Evolutionary conservation across 2,888 invertebrate genomes (phyloP), one percentile per base, ranked within the genome.

Genomic region (Patella caerulea): DNA sequence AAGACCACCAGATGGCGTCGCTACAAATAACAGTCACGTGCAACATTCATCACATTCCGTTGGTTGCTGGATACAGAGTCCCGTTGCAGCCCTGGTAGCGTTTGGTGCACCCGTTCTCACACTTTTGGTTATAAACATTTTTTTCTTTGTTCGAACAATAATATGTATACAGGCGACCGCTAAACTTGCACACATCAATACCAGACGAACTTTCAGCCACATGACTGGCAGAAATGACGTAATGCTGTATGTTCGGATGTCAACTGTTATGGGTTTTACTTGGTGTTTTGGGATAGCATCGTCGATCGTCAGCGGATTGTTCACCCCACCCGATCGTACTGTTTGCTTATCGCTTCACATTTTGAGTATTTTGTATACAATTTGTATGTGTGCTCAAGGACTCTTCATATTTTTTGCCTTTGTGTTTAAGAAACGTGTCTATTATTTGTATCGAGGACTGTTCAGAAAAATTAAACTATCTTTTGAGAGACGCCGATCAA

Each of bases 251-350:
- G 80, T 89, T 75, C 85, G 86, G 54, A 89, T 89, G 88, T 88
- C 89, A 11, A 87, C 88, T 2, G 87, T 89, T 2, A 89, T 89
- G 89, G 89, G 89, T 7, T 89, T 89, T 75, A 89, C 88, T 2
- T 89, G 89, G 89, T 80, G 87, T n/a, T 86, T 89, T 72, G 89
- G 89, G 12, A 80, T 89, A 3, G 87, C 87, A 1, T 89, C 88
- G 3, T 84, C 88, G 3, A 76, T 88, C 17, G 82, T 88, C 29
- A 89, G 88, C 78, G 86, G 86, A 7, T 82, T 87, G 77, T 79
- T 83, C 2, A 82, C 80, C 11, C 79, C 80, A 0, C 80, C 85
- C 2, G 79, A 85, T 2, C 71, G 77, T 9, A 74, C 80, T 3
- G 81, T 84, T 3, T 89, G 89, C 69, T 83, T 86, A 29, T 77